Evolutionary conservation across 1,140 invertebrate genomes (phyloP).

Genomic region (Pogonomyrmex californicus): DNA sequence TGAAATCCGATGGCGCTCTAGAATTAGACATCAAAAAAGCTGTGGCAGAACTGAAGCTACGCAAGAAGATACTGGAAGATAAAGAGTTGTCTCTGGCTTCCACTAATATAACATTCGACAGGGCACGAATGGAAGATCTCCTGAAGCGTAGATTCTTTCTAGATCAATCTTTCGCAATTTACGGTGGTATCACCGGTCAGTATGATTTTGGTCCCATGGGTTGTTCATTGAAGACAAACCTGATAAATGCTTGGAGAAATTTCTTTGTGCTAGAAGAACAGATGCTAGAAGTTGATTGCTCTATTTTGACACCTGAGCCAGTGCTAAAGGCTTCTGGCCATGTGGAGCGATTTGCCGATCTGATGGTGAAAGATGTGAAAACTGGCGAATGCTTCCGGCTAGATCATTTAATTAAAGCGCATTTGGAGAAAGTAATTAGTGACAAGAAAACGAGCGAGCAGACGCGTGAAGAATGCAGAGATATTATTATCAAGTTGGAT

Average conservation of each 20-base stretch:
- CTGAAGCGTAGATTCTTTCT: slow-evolving; percentile 99
- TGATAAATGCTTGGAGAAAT: slow-evolving; percentile 97
- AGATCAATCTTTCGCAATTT: slow-evolving; percentile 99
- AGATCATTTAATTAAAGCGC: slow-evolving; percentile 99
- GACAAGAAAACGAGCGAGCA: slow-evolving; percentile 94
- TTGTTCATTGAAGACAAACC: slow-evolving; percentile 98
- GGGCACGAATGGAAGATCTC: slow-evolving; percentile 98
- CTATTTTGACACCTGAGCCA: slow-evolving; percentile 98
- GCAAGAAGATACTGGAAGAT: slow-evolving; percentile 97
- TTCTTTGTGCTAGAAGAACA: slow-evolving; percentile 99
- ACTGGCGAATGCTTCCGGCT: slow-evolving; percentile 98
- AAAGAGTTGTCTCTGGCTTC: slow-evolving; percentile 96
- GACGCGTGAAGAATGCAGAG: slow-evolving; percentile 92
- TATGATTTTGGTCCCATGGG: slow-evolving; percentile 99
- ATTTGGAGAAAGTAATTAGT: slow-evolving; percentile 95
- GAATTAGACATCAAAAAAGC: slow-evolving; percentile 97
- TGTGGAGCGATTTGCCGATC: slow-evolving; percentile 99
- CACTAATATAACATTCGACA: slow-evolving; percentile 93
- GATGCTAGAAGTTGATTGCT: slow-evolving; percentile 99
- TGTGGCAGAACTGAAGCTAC: slow-evolving; percentile 95
- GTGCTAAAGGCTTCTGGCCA: slow-evolving; percentile 99
- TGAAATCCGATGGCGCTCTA: slow-evolving; percentile 95
- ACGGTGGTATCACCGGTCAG: slow-evolving; percentile 96
- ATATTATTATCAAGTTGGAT: slow-evolving; percentile 94
- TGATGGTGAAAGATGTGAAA: slow-evolving; percentile 99